Base-by-base conservation (phyloP, 2,113 vertebrate genomes). In the Bambusicola thoracicus region DNA sequence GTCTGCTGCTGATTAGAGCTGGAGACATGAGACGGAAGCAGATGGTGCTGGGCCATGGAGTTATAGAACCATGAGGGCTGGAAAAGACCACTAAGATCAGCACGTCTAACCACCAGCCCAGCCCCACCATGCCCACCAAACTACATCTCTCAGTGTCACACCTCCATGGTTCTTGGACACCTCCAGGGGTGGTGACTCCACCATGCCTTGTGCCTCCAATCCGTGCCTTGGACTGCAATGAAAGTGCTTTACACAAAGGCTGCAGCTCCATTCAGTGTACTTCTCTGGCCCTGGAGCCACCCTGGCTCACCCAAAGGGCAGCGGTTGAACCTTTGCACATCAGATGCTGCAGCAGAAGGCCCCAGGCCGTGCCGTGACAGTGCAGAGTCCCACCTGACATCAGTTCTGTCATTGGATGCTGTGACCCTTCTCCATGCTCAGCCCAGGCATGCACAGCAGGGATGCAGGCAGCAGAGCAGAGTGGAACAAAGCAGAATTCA, bases 41-140 rank as follows among this genome's bases (percentile, higher is more conserved):
- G 0, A 7, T 0, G 0, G 25, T 10, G 24, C 41, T 12, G 34
- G 59, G 55, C 27, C 9, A 30, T 30, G 51, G 51, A 53, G 8
- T 17, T 53, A 30, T 5, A 16, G 51, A 17, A 30, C 30, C 29
- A 53, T 9, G 5, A 53, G 15, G 51, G 51, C 15, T 53, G 51
- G 14, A 29, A 17, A 53, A 15, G 27, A 9, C 8, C 27, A 30
- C 51, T 53, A 53, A 53, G 25, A 17, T 53, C 51, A 29, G 13
- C 25, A 4, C 8, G 16, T 53, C 27, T 27, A 53, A 16, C 51
- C 51, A 30, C 17, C 51, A 53, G 27, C 51, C 8, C 51, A 53
- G 51, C 15, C 15, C 51, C 51, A 53, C 51, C 27, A 29, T 17
- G 27, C 51, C 27, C 51, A 29, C 14, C 15, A 51, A 27, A 8